phyloP scores from a whole-genome alignment of 2,797 vertebrate genomes.

The Presbytis comata region DNA sequence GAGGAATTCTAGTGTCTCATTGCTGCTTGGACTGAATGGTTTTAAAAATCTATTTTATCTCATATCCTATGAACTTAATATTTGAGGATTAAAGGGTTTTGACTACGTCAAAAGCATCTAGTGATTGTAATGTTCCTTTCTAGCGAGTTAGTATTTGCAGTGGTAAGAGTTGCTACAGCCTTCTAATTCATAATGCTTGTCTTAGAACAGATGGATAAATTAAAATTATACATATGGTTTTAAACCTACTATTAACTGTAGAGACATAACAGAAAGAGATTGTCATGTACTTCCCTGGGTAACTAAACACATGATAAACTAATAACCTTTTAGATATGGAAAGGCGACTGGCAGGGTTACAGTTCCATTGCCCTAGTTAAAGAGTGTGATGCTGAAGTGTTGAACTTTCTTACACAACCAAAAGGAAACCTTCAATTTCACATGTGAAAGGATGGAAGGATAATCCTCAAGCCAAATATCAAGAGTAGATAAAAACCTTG shows the following conservation, averaged over 20 bases:
- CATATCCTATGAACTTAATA: background rate
- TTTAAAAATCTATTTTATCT: background rate
- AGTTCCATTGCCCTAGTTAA: background rate
- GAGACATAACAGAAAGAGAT: background rate
- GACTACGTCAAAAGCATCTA: background rate
- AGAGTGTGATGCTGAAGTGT: slow-evolving; percentile 36
- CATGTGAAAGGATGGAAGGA: slow-evolving; percentile 48
- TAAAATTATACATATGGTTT: background rate
- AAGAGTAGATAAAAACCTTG: slow-evolving; percentile 49
- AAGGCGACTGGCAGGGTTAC: background rate
- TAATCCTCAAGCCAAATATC: slow-evolving; percentile 55
- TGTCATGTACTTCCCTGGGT: background rate
- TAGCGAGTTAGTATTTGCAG: background rate
- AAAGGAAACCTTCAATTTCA: slow-evolving; percentile 70
- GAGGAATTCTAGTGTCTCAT: background rate
- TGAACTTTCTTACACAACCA: slow-evolving; percentile 15
- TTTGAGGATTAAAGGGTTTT: background rate
- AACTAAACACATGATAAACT: background rate
- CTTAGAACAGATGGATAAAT: background rate
- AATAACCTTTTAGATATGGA: background rate
- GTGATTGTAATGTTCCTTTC: background rate
- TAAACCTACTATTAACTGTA: background rate
- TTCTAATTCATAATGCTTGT: background rate
- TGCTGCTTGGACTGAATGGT: background rate
- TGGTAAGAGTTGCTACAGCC: background rate